Evolutionary conservation across 2,888 invertebrate species (phyloP), one percentile per base, ranked within the genome.

Genomic region (Chironomus riparius): DNA sequence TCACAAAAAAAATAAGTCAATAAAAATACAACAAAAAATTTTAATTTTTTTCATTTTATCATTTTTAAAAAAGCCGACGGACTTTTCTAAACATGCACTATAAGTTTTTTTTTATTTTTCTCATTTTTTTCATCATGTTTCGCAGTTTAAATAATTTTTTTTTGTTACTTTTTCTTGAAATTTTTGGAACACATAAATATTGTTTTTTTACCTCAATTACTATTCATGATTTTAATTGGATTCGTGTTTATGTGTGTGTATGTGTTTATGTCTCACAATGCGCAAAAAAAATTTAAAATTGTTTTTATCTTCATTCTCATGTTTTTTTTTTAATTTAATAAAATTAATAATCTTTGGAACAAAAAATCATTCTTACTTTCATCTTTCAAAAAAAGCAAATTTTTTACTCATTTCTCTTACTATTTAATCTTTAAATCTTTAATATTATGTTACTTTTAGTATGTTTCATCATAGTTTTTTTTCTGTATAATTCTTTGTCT

Each of bases 21-120:
- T 22, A 70, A 70, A 15, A 61, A 56, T 28, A 70, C 13, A 72
- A 13, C 10, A 22, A 22, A 15, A 47, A 13, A 15, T 61, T 62
- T 70, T 47, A 18, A 47, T 65, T 74, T 74, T 24, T 50, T 65
- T 74, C n/a, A 48, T 48, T 65, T 56, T 47, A 38, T 71, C 71
- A 71, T 47, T 71, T 74, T 74, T 65, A 65, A 68, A 74, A 74
- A 74, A 74, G 74, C 74, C 74, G 74, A 74, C 74, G 74, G 74
- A 62, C 65, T 65, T 68, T 74, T 74, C 68, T 68, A 74, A 74
- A 74, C 65, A 74, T 74, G 74, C 74, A 74, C 62, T 74, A 74
- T 74, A 74, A 74, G 38, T 24, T 62, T 74, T 74, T 74, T n/a
- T n/a, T n/a, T n/a, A 28, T 22, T 73, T 62, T 65, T 72, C 15